A percentile compares a stretch with the other conserved stretches of the same genome.
phyloP scores from a whole-genome alignment of 2,797 vertebrate genomes.

The Heteromormyrus szaboi region DNA sequence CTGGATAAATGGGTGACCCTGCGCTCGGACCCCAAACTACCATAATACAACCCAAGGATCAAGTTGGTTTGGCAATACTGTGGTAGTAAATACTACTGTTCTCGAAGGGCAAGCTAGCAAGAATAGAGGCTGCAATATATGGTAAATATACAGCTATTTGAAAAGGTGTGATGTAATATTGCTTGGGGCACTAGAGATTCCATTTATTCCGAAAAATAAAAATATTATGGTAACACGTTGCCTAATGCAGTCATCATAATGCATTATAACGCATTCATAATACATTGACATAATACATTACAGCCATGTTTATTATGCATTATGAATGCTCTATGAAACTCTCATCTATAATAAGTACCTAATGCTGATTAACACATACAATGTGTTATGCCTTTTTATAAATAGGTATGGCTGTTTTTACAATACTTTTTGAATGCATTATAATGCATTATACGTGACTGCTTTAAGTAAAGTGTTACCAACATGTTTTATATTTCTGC shows the following conservation, averaged over 20 bases:
- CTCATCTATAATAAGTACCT: background rate
- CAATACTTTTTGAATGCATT: background rate
- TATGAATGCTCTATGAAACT: background rate
- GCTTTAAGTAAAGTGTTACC: background rate
- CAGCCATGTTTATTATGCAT: too few species aligned
- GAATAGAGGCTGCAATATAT: background rate
- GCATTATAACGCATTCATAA: background rate
- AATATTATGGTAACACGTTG: background rate
- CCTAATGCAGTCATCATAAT: background rate
- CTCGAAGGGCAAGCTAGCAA: background rate
- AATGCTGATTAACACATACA: background rate
- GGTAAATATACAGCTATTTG: background rate
- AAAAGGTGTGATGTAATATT: background rate
- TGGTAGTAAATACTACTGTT: background rate
- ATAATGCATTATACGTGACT: background rate
- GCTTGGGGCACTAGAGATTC: background rate
- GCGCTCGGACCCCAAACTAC: background rate
- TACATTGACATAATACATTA: background rate
- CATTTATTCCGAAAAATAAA: background rate
- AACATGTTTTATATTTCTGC: background rate
- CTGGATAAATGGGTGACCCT: background rate
- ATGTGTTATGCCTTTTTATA: background rate
- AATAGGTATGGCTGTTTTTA: background rate
- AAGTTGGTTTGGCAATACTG: background rate
- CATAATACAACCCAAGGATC: background rate